A percentile compares a stretch with the other conserved stretches of the same genome.
Conservation (phyloP, 2,113 vertebrate species). For the Sarotherodon lohbergeri region DNA sequence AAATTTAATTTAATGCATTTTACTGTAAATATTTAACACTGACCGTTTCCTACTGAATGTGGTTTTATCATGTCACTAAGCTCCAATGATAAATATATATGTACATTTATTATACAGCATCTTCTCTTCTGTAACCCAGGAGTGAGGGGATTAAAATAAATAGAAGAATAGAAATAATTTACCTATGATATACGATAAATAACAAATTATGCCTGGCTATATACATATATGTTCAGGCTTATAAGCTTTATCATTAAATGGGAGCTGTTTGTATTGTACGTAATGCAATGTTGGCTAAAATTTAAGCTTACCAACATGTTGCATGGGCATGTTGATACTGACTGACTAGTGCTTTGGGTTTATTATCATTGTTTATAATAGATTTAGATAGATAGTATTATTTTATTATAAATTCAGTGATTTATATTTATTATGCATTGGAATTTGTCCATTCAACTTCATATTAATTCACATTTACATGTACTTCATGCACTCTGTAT, state of each 20-base stretch:
- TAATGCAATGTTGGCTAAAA: neutral
- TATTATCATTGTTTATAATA: neutral
- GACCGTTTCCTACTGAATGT: rapidly evolving
- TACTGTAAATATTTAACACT: neutral
- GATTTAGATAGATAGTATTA: neutral
- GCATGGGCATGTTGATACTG: neutral
- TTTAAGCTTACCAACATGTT: neutral
- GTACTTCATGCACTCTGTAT: neutral
- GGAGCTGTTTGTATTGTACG: neutral
- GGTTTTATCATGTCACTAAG: neutral
- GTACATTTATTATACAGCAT: neutral
- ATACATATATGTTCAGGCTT: neutral
- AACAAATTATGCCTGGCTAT: neutral
- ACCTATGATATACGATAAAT: rapidly evolving
- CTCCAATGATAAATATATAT: neutral
- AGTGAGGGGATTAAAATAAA: neutral
- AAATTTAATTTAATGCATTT: neutral
- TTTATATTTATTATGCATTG: neutral
- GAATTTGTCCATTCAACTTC: neutral
- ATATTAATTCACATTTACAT: neutral
- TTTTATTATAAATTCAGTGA: neutral
- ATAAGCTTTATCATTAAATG: neutral
- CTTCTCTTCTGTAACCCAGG: neutral
- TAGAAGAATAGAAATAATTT: neutral
- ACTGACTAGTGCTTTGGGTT: neutral